These are phyloP conservation scores for Oryzias dopingdopingensis DNA, from an alignment of 2,797 vertebrate genomes.

Conservation along the genomic window DNA sequence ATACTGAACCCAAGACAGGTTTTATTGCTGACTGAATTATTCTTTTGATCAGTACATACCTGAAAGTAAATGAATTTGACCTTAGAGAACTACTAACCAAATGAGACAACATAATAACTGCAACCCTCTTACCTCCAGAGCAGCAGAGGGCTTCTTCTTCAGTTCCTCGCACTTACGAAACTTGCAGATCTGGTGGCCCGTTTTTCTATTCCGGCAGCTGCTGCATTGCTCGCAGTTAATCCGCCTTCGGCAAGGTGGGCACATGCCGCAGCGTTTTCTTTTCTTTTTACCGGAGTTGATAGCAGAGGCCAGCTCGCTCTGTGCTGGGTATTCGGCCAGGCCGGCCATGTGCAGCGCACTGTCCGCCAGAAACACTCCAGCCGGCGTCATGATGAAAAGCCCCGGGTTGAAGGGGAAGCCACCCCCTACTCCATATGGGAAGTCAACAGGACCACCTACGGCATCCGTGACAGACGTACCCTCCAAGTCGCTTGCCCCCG, in stretches of 20 bases:
- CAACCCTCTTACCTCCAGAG: slow-evolving; percentile 91
- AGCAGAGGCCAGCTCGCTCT: slow-evolving; percentile 96
- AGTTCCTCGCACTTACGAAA: slow-evolving; percentile 99
- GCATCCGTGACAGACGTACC: slow-evolving; percentile 89
- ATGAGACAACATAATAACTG: background rate
- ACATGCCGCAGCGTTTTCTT: slow-evolving; percentile 98
- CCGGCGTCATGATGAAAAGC: slow-evolving; percentile 99
- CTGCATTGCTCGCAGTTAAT: slow-evolving; percentile 99
- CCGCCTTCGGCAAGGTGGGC: slow-evolving; percentile 93
- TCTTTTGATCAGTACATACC: background rate
- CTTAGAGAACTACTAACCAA: slow-evolving; percentile 1
- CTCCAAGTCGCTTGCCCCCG: slow-evolving; percentile 91
- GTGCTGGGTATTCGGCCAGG: slow-evolving; percentile 94
- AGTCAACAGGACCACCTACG: slow-evolving; percentile 92
- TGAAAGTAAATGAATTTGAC: background rate
- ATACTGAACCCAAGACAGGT: no score
- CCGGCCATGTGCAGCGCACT: slow-evolving; percentile 97
- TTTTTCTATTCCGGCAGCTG: slow-evolving; percentile 99
- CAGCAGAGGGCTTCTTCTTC: slow-evolving; percentile 99
- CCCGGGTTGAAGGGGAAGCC: slow-evolving; percentile 98
- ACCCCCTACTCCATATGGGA: slow-evolving; percentile 91
- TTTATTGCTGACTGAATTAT: background rate
- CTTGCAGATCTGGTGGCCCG: slow-evolving; percentile 99
- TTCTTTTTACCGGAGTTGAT: slow-evolving; percentile 99
- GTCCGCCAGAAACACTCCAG: slow-evolving; percentile 97